Base-by-base conservation (phyloP, 2,888 invertebrate species). In the Amphipyra berbera region DNA sequence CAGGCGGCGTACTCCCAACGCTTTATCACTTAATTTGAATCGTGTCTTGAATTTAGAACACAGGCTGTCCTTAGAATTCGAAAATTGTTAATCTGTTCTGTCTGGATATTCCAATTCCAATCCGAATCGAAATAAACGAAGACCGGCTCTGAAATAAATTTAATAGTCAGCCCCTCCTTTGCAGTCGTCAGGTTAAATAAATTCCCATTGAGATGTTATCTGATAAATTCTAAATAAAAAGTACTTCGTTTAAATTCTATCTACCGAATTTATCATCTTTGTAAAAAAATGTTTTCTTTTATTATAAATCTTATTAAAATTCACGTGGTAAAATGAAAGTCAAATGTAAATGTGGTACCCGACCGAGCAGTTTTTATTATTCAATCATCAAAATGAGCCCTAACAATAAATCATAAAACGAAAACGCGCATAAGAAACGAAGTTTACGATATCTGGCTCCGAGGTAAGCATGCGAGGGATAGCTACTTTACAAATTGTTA, bases 11-110 rank as follows among this genome's bases (percentile, higher is more conserved):
- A 81, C 82, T 84, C 82, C 78, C 82, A 87, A 85, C 90, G 90
- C 88, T 91, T 92, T 91, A 91, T 91, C 92, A 91, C 92, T 91
- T 92, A 92, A 92, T 92, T 92, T 90, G 91, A 93, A 90, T 90
- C 92, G 92, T 91, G 92, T 86, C 82, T 83, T 78, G 92, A 92
- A 92, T 93, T 86, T 83, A 73, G 82, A 90, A 84, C 81, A 81
- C 79, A 77, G 74, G 64, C 76, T 78, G 80, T 79, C 77, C 79
- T 82, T 78, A 74, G 79, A 84, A 83, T 83, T 83, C 73, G 77
- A 81, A 82, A 84, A 84, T 85, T 82, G 83, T 83, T 84, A 81
- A 85, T 86, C 79, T 82, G 76, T 78, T 78, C 82, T 79, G 78
- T 79, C 82, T 73, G 75, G 64, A 76, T 77, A 78, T 78, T 79